A percentile compares a stretch with the other conserved stretches of the same genome.
These are phyloP conservation scores for Amorpha juglandis DNA, from an alignment of 2,888 invertebrate species.

Conservation along the genomic window DNA sequence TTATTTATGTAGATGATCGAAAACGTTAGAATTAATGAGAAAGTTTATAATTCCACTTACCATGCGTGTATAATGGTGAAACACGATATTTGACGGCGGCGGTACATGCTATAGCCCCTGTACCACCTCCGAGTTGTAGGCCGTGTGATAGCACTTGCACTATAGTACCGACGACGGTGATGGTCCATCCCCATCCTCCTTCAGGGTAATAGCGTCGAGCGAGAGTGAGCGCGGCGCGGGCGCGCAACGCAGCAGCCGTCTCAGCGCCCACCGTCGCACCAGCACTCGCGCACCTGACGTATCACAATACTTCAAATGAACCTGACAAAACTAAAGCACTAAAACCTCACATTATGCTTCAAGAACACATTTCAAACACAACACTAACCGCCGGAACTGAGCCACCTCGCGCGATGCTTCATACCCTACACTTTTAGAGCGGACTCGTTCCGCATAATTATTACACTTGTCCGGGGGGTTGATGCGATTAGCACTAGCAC, in stretches of 20 bases:
- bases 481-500: slow-evolving; percentile 59
- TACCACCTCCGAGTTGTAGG: slow-evolving; percentile 88
- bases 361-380: slow-evolving; percentile 35
- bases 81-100: slow-evolving; percentile 86
- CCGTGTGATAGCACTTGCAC: slow-evolving; percentile 91
- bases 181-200: slow-evolving; percentile 94
- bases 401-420: slow-evolving; percentile 78
- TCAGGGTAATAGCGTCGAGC: slow-evolving; percentile 93
- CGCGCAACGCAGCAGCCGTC: slow-evolving; percentile 78
- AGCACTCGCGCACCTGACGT: slow-evolving; percentile 80
- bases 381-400: slow-evolving; percentile 80
- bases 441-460: slow-evolving; percentile 71
- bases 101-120: slow-evolving; percentile 86
- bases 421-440: slow-evolving; percentile 81
- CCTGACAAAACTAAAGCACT: slow-evolving; percentile 29
- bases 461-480: slow-evolving; percentile 54
- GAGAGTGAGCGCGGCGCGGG: slow-evolving; percentile 86
- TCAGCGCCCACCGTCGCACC: slow-evolving; percentile 76
- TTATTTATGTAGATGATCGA: too few relatives aligned
- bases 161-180: slow-evolving; percentile 88
- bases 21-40: not conserved
- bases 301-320: slow-evolving; percentile 47
- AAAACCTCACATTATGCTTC: slow-evolving; percentile 4
- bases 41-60: slow-evolving; percentile 66
- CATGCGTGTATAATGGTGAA: slow-evolving; percentile 86